These are phyloP conservation scores for Agraylea sexmaculata DNA, from an alignment of 1,140 invertebrate genomes.

Conservation along the genomic window DNA sequence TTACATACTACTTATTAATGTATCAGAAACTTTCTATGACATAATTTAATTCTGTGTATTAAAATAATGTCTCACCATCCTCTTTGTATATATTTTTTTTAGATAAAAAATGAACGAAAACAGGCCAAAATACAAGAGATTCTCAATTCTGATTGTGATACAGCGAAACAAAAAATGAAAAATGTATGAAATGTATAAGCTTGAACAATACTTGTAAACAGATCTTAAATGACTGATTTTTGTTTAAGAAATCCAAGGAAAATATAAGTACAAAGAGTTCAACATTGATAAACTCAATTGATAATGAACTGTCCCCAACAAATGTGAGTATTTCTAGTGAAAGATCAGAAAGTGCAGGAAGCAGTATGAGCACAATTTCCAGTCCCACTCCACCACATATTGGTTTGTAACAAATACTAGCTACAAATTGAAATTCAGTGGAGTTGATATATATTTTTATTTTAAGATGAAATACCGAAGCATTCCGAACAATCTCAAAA, in stretches of 20 bases:
- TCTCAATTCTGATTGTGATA: slow-evolving; percentile 65
- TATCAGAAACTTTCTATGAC: not conserved
- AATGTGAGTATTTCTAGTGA: slow-evolving; percentile 14
- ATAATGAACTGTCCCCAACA: slow-evolving; percentile 13
- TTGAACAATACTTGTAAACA: not conserved
- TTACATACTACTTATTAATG: slow-evolving; percentile 7
- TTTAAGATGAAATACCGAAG: slow-evolving; percentile 11
- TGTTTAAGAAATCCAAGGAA: slow-evolving; percentile 19
- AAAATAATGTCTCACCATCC: slow-evolving; percentile 5
- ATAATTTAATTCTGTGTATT: slow-evolving; percentile 8
- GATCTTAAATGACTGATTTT: not conserved
- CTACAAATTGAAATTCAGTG: not conserved
- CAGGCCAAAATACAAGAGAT: slow-evolving; percentile 66
- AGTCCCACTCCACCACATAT: slow-evolving; percentile 30
- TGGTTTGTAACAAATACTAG: slow-evolving; percentile 12
- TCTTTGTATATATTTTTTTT: slow-evolving; percentile 14
- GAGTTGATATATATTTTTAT: not conserved
- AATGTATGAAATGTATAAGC: slow-evolving; percentile 11
- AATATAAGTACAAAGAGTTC: slow-evolving; percentile 13
- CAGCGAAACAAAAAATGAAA: slow-evolving; percentile 56
- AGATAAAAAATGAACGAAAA: slow-evolving; percentile 53
- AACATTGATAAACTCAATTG: slow-evolving; percentile 14
- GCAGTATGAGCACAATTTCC: slow-evolving; percentile 30
- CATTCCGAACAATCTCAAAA: slow-evolving; percentile 10
- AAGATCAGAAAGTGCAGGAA: slow-evolving; percentile 21